These are phyloP conservation scores for Oncorhynchus mykiss DNA, from an alignment of 2,113 vertebrate genomes.

Conservation along the genomic window DNA sequence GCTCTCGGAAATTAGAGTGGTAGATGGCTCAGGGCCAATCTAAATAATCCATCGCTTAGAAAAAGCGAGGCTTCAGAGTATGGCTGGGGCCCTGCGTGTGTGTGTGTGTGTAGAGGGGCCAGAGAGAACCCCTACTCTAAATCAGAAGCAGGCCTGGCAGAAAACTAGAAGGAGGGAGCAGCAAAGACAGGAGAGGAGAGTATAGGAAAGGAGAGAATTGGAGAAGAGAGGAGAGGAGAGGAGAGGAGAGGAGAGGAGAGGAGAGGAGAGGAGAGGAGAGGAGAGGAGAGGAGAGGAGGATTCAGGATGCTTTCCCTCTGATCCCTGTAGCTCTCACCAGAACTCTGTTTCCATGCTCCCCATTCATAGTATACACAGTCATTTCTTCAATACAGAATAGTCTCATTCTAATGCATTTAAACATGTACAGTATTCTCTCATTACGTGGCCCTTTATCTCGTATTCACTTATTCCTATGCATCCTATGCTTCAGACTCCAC, in stretches of 20 bases:
- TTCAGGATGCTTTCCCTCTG: neutral
- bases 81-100: conserved; percentile 25
- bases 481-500: neutral
- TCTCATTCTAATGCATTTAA: no score
- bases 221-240: neutral
- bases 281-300: neutral
- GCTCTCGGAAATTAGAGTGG: conserved; percentile 27
- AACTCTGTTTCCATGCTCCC: neutral
- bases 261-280: neutral
- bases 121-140: conserved; percentile 43
- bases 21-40: conserved; percentile 3
- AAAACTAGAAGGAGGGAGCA: neutral
- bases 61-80: conserved; percentile 35
- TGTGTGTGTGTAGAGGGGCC: conserved; percentile 28
- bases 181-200: neutral
- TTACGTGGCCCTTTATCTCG: no score
- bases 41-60: conserved; percentile 2
- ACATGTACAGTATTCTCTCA: no score
- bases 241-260: neutral
- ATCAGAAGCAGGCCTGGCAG: conserved; percentile 21
- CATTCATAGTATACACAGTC: neutral
- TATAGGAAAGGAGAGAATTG: no score
- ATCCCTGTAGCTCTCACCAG: neutral
- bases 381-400: no score
- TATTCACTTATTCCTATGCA: no score